phyloP scores from a whole-genome alignment of 2,113 vertebrate species.

The Cryptotis parvus region DNA sequence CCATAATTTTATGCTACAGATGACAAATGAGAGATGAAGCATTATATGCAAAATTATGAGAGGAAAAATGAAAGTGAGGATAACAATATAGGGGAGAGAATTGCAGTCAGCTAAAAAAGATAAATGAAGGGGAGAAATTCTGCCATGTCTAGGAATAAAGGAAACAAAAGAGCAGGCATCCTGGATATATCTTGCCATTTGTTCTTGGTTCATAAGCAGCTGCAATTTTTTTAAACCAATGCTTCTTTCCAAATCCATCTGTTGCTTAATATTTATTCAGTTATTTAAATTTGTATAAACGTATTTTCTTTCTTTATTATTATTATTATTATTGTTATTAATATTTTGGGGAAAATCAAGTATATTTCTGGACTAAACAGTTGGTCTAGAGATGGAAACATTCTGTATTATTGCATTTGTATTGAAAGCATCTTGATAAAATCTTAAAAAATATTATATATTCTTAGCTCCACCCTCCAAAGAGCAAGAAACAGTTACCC shows the following conservation, averaged over 20 bases:
- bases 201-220: background rate
- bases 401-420: too few species aligned
- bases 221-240: background rate
- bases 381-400: too few species aligned
- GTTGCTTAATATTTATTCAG: background rate
- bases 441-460: too few species aligned
- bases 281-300: background rate
- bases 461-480: too few species aligned
- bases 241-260: constrained; percentile 11
- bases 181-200: background rate
- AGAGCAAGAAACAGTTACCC: too few species aligned
- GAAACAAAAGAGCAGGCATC: background rate
- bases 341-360: background rate
- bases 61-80: background rate
- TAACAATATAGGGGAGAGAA: background rate
- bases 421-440: too few species aligned
- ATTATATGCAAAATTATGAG: too few species aligned
- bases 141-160: background rate
- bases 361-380: too few species aligned
- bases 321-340: too few species aligned
- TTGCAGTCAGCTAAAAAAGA: background rate
- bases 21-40: constrained; percentile 36
- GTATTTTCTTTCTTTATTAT: too few species aligned
- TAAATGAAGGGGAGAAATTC: background rate
- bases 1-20: background rate